Percentiles rank a stretch among this genome's conserved stretches.
Conservation (phyloP, 2,888 invertebrate species). For the Dynastes grantii region DNA sequence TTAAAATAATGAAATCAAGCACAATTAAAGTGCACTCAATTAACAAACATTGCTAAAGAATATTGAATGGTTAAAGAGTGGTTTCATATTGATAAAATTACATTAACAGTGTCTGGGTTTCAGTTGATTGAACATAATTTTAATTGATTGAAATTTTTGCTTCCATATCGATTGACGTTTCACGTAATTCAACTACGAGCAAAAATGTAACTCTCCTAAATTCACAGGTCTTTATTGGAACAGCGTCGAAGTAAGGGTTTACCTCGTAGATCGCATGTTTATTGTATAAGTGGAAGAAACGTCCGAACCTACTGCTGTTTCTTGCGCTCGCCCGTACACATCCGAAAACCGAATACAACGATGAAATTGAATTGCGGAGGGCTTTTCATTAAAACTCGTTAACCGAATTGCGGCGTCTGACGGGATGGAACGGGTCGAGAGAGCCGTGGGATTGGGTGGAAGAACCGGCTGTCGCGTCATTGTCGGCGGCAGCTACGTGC, state of each 20-base stretch:
- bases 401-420: slow-evolving; percentile 48
- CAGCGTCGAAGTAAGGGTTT: neutral
- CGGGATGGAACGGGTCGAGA: neutral
- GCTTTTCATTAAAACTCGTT: slow-evolving; percentile 52
- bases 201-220: slow-evolving; percentile 1
- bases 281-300: slow-evolving; percentile 20
- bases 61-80: no score
- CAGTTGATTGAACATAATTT: no score
- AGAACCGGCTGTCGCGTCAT: slow-evolving; percentile 24
- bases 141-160: no score
- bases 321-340: slow-evolving; percentile 21
- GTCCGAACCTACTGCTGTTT: slow-evolving; percentile 14
- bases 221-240: slow-evolving; percentile 7
- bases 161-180: no score
- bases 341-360: slow-evolving; percentile 43
- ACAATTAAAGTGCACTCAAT: no score
- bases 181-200: neutral
- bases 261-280: neutral
- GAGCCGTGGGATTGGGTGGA: slow-evolving; percentile 19
- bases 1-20: no score
- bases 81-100: no score
- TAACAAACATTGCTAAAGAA: no score
- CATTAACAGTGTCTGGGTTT: no score
- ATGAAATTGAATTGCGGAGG: slow-evolving; percentile 45
- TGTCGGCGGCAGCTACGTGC: slow-evolving; percentile 29